These are phyloP conservation scores for Labeo catla DNA, from an alignment of 2,113 vertebrate species.

Conservation along the genomic window DNA sequence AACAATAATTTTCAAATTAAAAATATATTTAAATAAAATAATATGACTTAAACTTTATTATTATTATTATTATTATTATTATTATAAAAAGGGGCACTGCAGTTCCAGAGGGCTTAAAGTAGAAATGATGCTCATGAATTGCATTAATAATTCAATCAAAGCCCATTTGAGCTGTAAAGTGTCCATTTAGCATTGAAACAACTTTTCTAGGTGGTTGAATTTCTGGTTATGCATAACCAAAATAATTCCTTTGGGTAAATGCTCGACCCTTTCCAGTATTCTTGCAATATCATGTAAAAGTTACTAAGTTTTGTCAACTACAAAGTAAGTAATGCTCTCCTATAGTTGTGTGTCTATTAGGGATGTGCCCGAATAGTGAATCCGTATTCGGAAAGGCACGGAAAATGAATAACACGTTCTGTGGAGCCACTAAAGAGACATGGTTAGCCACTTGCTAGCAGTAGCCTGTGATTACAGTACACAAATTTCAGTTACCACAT, in stretches of 20 bases:
- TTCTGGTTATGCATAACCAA: background rate
- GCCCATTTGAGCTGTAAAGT: background rate
- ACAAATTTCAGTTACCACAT: no score
- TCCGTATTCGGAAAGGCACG: no score
- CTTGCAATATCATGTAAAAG: background rate
- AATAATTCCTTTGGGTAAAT: background rate
- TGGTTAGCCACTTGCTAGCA: no score
- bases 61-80: background rate
- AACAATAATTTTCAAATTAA: no score
- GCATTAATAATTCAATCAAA: background rate
- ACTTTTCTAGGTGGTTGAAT: background rate
- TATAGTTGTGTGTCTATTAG: background rate
- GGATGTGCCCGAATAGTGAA: background rate
- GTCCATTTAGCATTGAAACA: background rate
- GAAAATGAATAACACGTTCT: no score
- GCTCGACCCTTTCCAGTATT: no score
- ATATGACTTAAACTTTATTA: no score
- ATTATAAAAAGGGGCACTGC: no score
- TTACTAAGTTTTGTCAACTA: background rate
- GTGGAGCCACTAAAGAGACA: no score
- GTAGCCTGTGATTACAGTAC: no score
- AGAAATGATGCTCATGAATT: slow-evolving; percentile 10
- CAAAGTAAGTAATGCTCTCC: background rate
- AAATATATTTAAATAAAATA: no score
- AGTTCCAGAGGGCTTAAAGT: background rate